Base-by-base conservation (phyloP, 2,113 vertebrate species). In the Mirounga angustirostris region DNA sequence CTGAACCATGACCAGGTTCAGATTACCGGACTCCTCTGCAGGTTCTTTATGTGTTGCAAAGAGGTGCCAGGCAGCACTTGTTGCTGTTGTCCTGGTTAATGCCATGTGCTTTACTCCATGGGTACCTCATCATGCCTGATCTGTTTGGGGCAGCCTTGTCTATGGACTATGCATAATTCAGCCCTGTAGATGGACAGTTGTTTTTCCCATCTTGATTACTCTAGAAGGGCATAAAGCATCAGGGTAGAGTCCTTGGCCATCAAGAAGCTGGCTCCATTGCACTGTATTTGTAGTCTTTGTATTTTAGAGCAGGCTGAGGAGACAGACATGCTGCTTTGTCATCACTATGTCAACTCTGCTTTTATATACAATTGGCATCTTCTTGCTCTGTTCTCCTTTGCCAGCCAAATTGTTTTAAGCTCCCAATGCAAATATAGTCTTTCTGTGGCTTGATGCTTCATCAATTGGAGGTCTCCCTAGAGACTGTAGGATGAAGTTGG, bases 391-490 rank as follows among this genome's bases (percentile, higher is more conserved):
- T 22, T 76, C 36, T 76, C 30, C 36, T 90, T 71, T 65, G 50
- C 74, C 84, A 85, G 78, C 65, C 33, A 59, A 89, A 88, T 54
- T 10, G 85, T 85, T 83, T 83, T 95, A 50, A 89, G 79, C 18
- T 92, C 61, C 67, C 22, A 26, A 16, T 94, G 76, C 58, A 95
- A 92, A 92, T 56, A 6, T 26, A 52, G 12, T 69, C 46, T 33
- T 43, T 74, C 28, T 40, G 9, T 26, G 19, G 56, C 76, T 85
- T 54, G 80, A 92, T 85, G 58, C 19, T 79, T 95, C 76, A 46
- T 36, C n/a, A 14, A 2, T 40, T 95, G 80, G 22, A 96, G 61
- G 33, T 81, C 82, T 90, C 78, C 84, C 84, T 96, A 58, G 81
- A 89, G 46, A 69, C 71, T 33, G 13, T 30, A 88, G 50, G 50